phyloP scores from a whole-genome alignment of 1,140 invertebrate species.

The Zaprionus vittiger region DNA sequence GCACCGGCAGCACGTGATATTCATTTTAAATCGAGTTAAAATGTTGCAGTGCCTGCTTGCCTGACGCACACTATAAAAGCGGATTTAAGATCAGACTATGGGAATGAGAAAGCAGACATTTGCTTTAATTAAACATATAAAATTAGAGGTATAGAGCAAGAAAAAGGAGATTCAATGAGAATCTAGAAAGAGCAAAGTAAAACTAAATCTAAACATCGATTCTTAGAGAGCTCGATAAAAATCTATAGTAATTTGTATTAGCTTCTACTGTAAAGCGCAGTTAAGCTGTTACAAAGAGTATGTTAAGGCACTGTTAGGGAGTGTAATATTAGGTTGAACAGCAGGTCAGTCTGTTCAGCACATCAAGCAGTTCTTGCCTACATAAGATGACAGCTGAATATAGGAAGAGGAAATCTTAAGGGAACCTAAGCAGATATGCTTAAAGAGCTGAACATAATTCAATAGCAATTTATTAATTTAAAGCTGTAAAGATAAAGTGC shows the following conservation, averaged over 20 bases:
- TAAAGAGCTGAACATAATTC: no score
- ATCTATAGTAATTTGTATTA: no score
- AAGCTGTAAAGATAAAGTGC: not conserved
- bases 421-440: no score
- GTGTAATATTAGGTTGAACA: not conserved
- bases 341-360: not conserved
- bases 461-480: no score
- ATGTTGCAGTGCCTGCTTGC: slow-evolving; percentile 7
- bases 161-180: not conserved
- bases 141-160: not conserved
- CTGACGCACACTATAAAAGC: slow-evolving; percentile 7
- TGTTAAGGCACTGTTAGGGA: not conserved
- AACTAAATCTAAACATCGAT: not conserved
- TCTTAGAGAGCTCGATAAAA: not conserved
- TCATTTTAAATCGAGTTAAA: slow-evolving; percentile 57
- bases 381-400: no score
- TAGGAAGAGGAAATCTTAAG: no score
- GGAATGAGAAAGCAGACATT: not conserved
- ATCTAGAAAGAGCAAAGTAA: not conserved
- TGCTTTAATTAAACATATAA: not conserved
- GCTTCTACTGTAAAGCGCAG: not conserved
- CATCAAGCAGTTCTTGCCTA: not conserved
- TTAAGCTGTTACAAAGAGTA: not conserved
- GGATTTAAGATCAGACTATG: not conserved
- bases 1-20: slow-evolving; percentile 52